Base-by-base conservation (phyloP, 2,113 vertebrate species). In the Archocentrus centrarchus region DNA sequence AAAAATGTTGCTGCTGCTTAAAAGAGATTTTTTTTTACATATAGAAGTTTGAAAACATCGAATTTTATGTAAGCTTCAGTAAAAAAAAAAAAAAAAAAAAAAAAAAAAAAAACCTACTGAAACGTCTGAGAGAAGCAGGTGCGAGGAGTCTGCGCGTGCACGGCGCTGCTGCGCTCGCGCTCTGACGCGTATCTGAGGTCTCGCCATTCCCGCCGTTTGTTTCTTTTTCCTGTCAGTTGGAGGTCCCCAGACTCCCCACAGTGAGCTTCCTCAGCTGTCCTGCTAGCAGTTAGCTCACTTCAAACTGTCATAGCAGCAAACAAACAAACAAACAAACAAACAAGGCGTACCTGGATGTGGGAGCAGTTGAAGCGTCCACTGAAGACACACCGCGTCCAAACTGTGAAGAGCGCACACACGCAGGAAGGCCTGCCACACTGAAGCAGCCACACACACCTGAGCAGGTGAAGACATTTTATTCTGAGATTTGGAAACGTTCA, bases 401-500 rank as follows among this genome's bases (percentile, higher is more conserved):
- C 24, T 11, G 47, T 13, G 55, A 17, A 7, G 20, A 13, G 75
- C 57, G 37, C 41, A 30, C 61, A 24, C n/a, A 39, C 37, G 7
- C 32, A 20, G 62, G 8, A n/a, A 70, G 18, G 64, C 63, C 55
- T 47, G 6, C 22, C 7, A 58, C 37, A 39, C 32, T 39, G n/a
- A 11, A 15, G 27, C 47, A 27, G 20, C 32, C 7, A 55, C 80
- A 70, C 81, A 82, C 76, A 80, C 85, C 79, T 76, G 58, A 70
- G 92, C 84, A 90, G 86, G 80, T 91, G 86, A 89, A 86, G 61
- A 91, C 80, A 84, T 92, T 92, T 92, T 84, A 90, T 91, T 90
- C 30, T 73, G 68, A 90, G 87, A 83, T 94, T 91, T 88, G 84
- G 80, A 88, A 88, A 92, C 82, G 92, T 92, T 91, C 41, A 92